These are phyloP conservation scores for Peromyscus attwateri DNA, from an alignment of 2,797 vertebrate species.

Conservation along the genomic window DNA sequence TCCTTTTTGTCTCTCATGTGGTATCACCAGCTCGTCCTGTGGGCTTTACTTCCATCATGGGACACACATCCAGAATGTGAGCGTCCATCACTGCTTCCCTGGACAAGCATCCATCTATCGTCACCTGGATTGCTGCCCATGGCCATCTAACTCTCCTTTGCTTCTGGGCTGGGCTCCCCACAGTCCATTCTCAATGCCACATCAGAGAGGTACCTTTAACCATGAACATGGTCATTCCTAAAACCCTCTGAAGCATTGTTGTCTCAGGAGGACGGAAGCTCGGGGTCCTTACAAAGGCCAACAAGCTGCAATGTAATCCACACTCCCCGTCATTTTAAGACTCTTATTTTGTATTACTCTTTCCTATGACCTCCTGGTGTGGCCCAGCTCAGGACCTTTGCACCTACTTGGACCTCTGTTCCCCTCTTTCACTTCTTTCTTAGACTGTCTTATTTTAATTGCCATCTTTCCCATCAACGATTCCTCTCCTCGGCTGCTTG, in stretches of 20 bases:
- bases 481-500: background rate
- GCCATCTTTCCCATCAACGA: accelerated
- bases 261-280: slow-evolving; percentile 57
- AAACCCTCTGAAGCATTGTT: slow-evolving; percentile 41
- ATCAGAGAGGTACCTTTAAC: slow-evolving; percentile 27
- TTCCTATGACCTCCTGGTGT: accelerated
- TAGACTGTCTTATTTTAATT: background rate
- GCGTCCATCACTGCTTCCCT: background rate
- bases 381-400: background rate
- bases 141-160: slow-evolving; percentile 5
- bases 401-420: background rate
- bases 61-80: background rate
- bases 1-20: background rate
- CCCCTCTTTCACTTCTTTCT: background rate
- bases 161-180: background rate
- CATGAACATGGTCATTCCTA: slow-evolving; percentile 27
- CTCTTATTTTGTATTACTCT: background rate
- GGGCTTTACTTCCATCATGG: background rate
- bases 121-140: background rate
- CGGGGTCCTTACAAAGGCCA: slow-evolving; percentile 4
- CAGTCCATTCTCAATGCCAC: background rate
- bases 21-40: background rate
- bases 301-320: background rate
- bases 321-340: no score
- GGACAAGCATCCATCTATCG: background rate